Evolutionary conservation across 2,113 vertebrate genomes (phyloP), one percentile per base, ranked within the genome.

Genomic region (Limnothrissa miodon): DNA sequence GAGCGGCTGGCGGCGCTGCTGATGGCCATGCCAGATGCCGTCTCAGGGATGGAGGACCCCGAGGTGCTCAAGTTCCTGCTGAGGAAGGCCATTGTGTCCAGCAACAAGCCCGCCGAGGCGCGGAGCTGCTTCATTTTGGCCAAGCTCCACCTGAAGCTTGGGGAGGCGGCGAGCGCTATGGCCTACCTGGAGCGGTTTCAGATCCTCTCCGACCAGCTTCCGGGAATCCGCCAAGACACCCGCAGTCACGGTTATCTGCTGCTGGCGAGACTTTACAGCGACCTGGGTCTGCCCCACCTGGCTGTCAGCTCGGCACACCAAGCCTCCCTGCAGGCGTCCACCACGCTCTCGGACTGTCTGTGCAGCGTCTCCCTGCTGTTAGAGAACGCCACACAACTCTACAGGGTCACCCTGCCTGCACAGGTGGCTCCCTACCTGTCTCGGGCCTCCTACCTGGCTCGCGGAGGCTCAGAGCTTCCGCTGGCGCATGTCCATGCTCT

Each of bases 151-250:
- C 79, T 85, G 59, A 85, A 23, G 36, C 88, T 11, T 44, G 91
- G 90, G 19, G 93, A 95, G 36, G 86, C 87, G 0, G 89, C 90
- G 25, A 91, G 90, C 0, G 95, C 92, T 0, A 84, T 96, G 29
- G 96, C 97, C 0, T 99, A 97, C 86, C 89, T 99, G 45, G 98
- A 99, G 90, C 94, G 96, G 70, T 90, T 98, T 25, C 94, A 97
- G 82, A 85, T 95, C 8, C 86, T 98, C 83, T 89, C 90, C 11
- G 81, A 89, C 39, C 89, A 89, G 44, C 39, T 83, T 29, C 88
- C 92, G 11, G 79, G 87, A 45, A 85, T 78, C 0, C 89, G 87
- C 0, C 87, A 82, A 13, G 2, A 59, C 0, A 93, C 93, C 78
- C 83, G 89, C 0, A 86, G 86, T 19, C 92, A 90, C 74, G 93